Conservation (phyloP, 2,797 vertebrate species). For the Perdix hodgsoniae region DNA sequence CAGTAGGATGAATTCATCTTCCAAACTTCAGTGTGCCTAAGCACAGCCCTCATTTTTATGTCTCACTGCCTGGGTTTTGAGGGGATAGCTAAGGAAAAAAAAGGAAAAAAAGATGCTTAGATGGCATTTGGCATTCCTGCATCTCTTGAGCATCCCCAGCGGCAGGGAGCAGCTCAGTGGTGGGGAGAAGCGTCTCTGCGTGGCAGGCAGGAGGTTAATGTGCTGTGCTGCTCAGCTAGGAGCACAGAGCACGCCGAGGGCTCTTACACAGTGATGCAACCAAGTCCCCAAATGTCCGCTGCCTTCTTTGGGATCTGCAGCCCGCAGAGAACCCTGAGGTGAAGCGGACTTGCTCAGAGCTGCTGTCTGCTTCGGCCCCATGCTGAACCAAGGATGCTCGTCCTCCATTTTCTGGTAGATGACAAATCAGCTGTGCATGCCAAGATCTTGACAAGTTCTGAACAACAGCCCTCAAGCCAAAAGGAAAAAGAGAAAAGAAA, state of each 20-base stretch:
- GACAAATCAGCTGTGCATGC: slow-evolving; percentile 51
- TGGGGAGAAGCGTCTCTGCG: background rate
- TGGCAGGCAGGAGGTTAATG: slow-evolving; percentile 23
- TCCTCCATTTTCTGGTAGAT: slow-evolving; percentile 64
- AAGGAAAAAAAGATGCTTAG: background rate
- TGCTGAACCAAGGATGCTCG: slow-evolving; percentile 57
- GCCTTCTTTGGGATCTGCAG: background rate
- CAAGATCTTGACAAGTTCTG: slow-evolving; percentile 66
- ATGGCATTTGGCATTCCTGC: background rate
- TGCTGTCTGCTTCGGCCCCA: slow-evolving; percentile 50
- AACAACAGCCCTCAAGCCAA: slow-evolving; percentile 55
- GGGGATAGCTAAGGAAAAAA: background rate
- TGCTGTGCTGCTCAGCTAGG: background rate
- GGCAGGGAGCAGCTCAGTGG: background rate
- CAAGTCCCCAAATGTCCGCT: slow-evolving; percentile 1
- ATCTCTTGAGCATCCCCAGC: accelerated
- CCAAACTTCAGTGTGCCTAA: background rate
- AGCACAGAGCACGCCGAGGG: background rate
- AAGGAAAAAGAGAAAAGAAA: slow-evolving; percentile 18
- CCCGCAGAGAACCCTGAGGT: background rate
- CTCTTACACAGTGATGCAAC: slow-evolving; percentile 16
- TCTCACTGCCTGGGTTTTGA: background rate
- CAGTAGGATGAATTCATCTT: background rate
- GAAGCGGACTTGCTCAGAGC: slow-evolving; percentile 38
- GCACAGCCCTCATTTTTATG: background rate